Evolutionary conservation across 2,888 invertebrate genomes (phyloP), one percentile per base, ranked within the genome.

Genomic region (Microdon myrmicae): DNA sequence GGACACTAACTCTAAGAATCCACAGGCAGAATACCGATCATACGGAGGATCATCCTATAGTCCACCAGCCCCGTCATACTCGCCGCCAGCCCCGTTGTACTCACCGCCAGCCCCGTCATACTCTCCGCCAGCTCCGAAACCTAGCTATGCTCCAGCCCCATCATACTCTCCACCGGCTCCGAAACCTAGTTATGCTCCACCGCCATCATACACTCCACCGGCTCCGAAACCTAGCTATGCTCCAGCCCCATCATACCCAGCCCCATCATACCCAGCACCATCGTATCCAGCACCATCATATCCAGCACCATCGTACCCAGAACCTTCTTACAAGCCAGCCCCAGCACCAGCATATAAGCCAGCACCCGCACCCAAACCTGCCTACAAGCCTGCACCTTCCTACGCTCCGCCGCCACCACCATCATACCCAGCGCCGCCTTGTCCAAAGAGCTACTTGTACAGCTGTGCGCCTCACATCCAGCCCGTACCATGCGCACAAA

Each of bases 381-480:
- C 26, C 34, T 45, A 2, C 16, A 25, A 1, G 45, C 32, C 22
- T 53, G 41, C 19, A 2, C 35, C 2, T 13, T 45, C 9, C 44
- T 48, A 28, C 47, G 64, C 25, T n/a, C 25, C 26, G 34, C 25
- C 9, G 19, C 28, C 38, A 16, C 7, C 26, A 4, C 16, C 43
- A 28, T 19, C 32, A 29, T 47, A 64, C 16, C 28, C 70, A 4
- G 51, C 56, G 2, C 68, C 72, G 17, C 49, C 71, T 4, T 74
- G 74, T 55, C 68, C 75, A 3, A 67, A 56, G 12, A 74, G 38
- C 56, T 74, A 70, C 9, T 19, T 73, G 6, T 68, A 72, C 53
- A 72, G 74, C 39, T 75, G 74, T 43, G 67, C 69, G 16, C 68
- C 74, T 12, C 67, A 68, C 7, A 29, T 74, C 3, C 69, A 64